These are phyloP conservation scores for Cichlasoma orientale DNA, from an alignment of 2,797 vertebrate genomes.

Conservation along the genomic window DNA sequence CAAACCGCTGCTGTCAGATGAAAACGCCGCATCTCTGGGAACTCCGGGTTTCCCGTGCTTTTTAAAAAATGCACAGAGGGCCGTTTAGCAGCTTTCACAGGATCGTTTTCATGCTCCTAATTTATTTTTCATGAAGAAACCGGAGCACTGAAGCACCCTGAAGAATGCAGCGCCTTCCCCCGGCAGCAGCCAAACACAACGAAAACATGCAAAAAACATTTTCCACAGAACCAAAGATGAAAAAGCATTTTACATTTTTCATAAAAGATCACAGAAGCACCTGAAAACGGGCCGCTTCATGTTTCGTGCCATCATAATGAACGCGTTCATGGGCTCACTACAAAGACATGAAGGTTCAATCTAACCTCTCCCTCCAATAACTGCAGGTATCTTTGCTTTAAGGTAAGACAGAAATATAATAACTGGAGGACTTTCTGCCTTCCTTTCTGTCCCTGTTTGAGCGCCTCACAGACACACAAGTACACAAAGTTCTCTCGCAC, in stretches of 20 bases:
- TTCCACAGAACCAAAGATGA: not conserved
- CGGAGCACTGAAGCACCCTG: not conserved
- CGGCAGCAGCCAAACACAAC: constrained; percentile 21
- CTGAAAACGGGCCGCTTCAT: not conserved
- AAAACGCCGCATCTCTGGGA: constrained; percentile 22
- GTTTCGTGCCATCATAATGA: not conserved
- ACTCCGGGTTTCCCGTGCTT: not conserved
- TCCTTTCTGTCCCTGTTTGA: too few species aligned
- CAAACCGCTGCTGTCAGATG: constrained; percentile 37
- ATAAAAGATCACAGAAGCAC: not conserved
- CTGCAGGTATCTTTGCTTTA: too few species aligned
- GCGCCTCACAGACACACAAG: too few species aligned
- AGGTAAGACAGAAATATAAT: too few species aligned
- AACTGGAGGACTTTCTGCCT: too few species aligned
- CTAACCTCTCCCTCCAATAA: too few species aligned
- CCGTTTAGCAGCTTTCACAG: too few species aligned
- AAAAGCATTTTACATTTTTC: not conserved
- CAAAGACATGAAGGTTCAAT: too few species aligned
- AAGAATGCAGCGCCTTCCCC: not conserved
- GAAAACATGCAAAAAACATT: not conserved
- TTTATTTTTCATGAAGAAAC: not conserved
- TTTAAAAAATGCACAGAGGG: not conserved
- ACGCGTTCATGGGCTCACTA: too few species aligned
- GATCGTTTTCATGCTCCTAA: too few species aligned
- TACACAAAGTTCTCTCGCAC: not conserved